Evolutionary conservation across 2,113 vertebrate genomes (phyloP).

Genomic region (Tragelaphus imberbis): DNA sequence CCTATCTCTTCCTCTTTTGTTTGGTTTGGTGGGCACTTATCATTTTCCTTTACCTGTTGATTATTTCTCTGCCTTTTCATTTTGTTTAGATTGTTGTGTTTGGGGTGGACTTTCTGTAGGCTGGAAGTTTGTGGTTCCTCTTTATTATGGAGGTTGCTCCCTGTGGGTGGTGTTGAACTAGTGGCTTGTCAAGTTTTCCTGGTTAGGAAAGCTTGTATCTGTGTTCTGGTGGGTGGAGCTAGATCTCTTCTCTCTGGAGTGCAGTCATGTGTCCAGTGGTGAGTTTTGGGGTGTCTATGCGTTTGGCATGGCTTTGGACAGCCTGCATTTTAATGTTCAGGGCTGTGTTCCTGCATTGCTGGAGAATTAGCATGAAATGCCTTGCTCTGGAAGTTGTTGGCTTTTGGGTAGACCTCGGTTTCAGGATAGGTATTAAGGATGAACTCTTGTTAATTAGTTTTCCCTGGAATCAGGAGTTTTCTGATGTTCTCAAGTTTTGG

Average conservation of each 20-base stretch:
- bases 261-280: not conserved
- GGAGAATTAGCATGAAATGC: not conserved
- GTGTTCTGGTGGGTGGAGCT: not conserved
- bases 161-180: not conserved
- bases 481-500: not conserved
- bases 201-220: not conserved
- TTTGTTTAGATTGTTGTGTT: not conserved
- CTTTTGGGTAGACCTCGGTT: not conserved
- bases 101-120: not conserved
- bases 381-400: not conserved
- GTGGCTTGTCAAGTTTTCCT: not conserved
- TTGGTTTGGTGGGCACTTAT: not conserved
- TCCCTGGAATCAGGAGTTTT: not conserved
- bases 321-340: not conserved
- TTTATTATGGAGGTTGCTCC: not conserved
- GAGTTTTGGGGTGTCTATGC: not conserved
- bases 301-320: not conserved
- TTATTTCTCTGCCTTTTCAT: not conserved
- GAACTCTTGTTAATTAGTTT: not conserved
- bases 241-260: not conserved
- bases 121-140: not conserved
- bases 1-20: not conserved
- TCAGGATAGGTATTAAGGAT: not conserved
- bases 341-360: not conserved
- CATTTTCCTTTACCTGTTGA: not conserved